phyloP scores from a whole-genome alignment of 64 coral and sea anemone genomes.

The Stylophora pistillata region DNA sequence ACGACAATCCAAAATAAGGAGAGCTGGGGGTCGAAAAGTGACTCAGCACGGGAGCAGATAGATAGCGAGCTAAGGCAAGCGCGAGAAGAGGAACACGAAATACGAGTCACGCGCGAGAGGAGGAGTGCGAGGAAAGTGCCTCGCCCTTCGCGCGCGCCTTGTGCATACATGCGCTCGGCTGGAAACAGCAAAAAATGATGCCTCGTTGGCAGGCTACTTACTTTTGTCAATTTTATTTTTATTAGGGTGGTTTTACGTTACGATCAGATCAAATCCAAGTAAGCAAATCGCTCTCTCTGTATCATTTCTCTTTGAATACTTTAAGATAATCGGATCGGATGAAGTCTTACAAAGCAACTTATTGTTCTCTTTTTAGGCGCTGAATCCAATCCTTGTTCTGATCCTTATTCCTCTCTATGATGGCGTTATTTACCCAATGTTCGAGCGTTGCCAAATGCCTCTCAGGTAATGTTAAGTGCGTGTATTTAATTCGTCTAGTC shows the following conservation, averaged over 20 bases:
- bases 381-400: constrained; percentile 87
- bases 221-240: neutral
- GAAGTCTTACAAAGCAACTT: neutral
- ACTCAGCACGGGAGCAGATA: too few species aligned
- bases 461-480: constrained; percentile 45
- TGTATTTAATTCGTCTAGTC: neutral
- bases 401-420: constrained; percentile 93
- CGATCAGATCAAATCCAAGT: constrained; percentile 94
- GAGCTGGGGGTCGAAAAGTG: too few species aligned
- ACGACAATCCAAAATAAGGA: too few species aligned
- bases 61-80: neutral
- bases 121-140: too few species aligned
- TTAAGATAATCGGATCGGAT: neutral
- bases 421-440: constrained; percentile 74
- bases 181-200: too few species aligned
- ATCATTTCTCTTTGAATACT: too few species aligned
- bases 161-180: too few species aligned
- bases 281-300: neutral
- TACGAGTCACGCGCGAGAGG: too few species aligned
- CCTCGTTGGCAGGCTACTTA: too few species aligned
- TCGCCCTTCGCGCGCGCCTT: too few species aligned
- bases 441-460: constrained; percentile 76
- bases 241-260: constrained; percentile 54
- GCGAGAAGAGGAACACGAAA: too few species aligned
- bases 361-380: constrained; percentile 46